A percentile compares a stretch with the other conserved stretches of the same genome.
Conservation (phyloP, 1,140 invertebrate species). For the Ericerus pela region DNA sequence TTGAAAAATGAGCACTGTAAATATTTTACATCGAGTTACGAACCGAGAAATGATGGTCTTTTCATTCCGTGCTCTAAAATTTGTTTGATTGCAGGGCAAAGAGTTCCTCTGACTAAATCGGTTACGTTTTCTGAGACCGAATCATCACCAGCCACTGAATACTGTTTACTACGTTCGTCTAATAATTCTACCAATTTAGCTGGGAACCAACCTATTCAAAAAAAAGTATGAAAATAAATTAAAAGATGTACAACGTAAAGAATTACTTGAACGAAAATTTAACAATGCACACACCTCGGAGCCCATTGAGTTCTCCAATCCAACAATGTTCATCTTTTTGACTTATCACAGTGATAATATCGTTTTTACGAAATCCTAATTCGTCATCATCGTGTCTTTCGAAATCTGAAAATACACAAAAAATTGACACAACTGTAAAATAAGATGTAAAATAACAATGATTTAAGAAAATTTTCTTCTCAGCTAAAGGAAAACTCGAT, state of each 20-base stretch:
- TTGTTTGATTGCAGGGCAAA: slow-evolving; percentile 86
- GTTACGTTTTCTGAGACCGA: slow-evolving; percentile 89
- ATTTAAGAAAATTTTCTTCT: no score
- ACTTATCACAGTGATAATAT: slow-evolving; percentile 93
- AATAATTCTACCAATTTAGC: slow-evolving; percentile 94
- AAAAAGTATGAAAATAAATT: no score
- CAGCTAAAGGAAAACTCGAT: no score
- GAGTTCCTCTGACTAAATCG: slow-evolving; percentile 82
- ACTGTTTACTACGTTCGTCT: slow-evolving; percentile 93
- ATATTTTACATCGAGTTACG: slow-evolving; percentile 14
- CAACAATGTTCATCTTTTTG: slow-evolving; percentile 99
- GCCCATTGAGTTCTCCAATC: slow-evolving; percentile 95
- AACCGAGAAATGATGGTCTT: slow-evolving; percentile 57
- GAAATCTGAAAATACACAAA: slow-evolving; percentile 54
- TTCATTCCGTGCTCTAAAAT: slow-evolving; percentile 94
- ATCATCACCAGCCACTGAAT: slow-evolving; percentile 93
- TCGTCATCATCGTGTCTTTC: slow-evolving; percentile 97
- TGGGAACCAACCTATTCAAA: slow-evolving; percentile 85
- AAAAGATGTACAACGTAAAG: no score
- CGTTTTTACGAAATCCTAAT: slow-evolving; percentile 93
- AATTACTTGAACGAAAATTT: not conserved
- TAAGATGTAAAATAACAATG: no score
- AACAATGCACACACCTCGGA: slow-evolving; percentile 44
- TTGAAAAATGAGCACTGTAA: slow-evolving; percentile 7
- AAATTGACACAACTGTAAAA: no score